phyloP scores from a whole-genome alignment of 2,888 invertebrate species.

The Synanthedon vespiformis region DNA sequence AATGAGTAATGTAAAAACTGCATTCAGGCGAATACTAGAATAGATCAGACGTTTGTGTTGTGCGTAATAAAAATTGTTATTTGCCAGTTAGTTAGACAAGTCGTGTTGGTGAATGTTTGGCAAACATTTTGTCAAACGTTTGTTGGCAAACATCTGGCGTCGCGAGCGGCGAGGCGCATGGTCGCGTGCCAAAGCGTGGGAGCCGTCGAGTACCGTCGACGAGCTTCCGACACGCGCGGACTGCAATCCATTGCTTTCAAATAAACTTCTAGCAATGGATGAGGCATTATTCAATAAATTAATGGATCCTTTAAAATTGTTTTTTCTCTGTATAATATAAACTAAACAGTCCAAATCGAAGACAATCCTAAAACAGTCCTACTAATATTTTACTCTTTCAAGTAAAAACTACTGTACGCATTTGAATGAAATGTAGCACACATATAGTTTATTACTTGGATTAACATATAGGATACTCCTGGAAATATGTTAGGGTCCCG shows the following conservation, averaged over 20 bases:
- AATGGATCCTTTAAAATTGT: too few relatives aligned
- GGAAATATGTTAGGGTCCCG: too few relatives aligned
- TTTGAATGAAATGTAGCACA: too few relatives aligned
- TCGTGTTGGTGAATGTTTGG: neutral
- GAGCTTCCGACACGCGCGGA: constrained; percentile 46
- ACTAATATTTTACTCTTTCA: too few relatives aligned
- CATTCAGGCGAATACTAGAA: neutral
- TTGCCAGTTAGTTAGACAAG: neutral
- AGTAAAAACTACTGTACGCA: too few relatives aligned
- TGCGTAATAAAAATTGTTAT: neutral
- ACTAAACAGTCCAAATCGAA: too few relatives aligned
- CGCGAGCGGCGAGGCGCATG: constrained; percentile 7
- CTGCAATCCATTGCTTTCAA: constrained; percentile 1
- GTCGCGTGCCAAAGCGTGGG: constrained; percentile 58
- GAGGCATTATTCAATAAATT: neutral
- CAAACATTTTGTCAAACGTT: neutral
- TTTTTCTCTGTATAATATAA: too few relatives aligned
- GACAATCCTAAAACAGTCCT: too few relatives aligned
- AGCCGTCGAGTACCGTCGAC: constrained; percentile 35
- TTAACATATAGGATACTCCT: too few relatives aligned
- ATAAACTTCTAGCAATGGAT: neutral
- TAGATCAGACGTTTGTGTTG: constrained; percentile 4
- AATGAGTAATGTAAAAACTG: too few relatives aligned
- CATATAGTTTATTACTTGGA: too few relatives aligned
- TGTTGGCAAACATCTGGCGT: constrained; percentile 14